A percentile compares a stretch with the other conserved stretches of the same genome.
Evolutionary conservation across 2,113 vertebrate genomes (phyloP).

Genomic region (Trichomycterus rosablanca): DNA sequence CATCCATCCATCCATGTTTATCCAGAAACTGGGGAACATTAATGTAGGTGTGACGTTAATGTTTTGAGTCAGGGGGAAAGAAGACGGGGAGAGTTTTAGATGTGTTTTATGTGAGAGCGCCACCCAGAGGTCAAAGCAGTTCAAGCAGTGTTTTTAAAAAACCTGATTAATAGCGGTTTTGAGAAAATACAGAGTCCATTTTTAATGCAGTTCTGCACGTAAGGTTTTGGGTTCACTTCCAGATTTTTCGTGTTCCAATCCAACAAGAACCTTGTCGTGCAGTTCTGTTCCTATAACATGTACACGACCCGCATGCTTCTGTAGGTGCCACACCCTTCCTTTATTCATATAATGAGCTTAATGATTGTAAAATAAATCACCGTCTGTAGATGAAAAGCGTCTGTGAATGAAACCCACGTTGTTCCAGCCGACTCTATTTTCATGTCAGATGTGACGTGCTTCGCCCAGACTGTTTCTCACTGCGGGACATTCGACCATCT

Average conservation of each 20-base stretch:
- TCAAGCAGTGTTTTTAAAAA: too few species aligned
- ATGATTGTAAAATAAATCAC: conserved; percentile 52
- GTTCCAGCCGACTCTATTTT: conserved; percentile 37
- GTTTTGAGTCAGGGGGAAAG: too few species aligned
- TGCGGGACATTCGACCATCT: too few species aligned
- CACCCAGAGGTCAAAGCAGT: too few species aligned
- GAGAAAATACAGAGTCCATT: too few species aligned
- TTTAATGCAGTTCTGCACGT: too few species aligned
- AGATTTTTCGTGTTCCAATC: conserved; percentile 49
- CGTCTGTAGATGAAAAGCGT: conserved; percentile 51
- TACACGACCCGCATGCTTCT: conserved; percentile 32
- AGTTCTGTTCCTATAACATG: conserved; percentile 46
- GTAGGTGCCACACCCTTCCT: conserved; percentile 41
- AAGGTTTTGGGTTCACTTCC: conserved; percentile 33
- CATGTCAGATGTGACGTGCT: conserved; percentile 42
- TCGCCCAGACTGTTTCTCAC: conserved; percentile 41
- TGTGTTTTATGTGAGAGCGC: too few species aligned
- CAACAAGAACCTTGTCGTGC: conserved; percentile 50
- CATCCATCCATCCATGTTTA: too few species aligned
- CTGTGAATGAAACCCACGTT: conserved; percentile 36
- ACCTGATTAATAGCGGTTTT: too few species aligned
- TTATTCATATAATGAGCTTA: conserved; percentile 56
- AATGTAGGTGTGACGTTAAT: too few species aligned
- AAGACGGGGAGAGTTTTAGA: too few species aligned
- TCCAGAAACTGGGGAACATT: too few species aligned